Percentiles rank a stretch among this genome's conserved stretches.
These are phyloP conservation scores for Laupala kohalensis DNA, from an alignment of 1,140 invertebrate genomes.

Conservation along the genomic window DNA sequence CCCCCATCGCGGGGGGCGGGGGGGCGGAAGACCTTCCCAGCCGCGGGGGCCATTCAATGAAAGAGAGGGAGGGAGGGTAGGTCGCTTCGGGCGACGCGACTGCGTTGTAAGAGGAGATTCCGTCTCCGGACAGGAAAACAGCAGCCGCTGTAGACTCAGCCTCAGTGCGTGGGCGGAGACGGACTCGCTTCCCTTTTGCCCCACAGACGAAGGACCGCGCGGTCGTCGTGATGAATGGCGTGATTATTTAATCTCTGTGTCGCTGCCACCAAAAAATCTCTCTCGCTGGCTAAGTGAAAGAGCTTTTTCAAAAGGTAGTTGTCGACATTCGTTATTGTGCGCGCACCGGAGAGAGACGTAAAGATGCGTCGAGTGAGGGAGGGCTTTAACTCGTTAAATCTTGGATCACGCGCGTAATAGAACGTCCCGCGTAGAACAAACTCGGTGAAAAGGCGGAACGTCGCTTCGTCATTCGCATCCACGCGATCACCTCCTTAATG, in stretches of 20 bases:
- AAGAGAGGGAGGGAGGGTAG: slow-evolving; percentile 1
- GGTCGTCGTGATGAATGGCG: background rate
- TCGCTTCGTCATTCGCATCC: too few relatives aligned
- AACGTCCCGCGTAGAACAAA: background rate
- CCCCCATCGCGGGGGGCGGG: slow-evolving; percentile 1
- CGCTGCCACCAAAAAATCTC: background rate
- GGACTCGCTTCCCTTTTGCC: too few relatives aligned
- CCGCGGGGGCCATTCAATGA: slow-evolving; percentile 1
- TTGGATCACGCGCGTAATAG: background rate
- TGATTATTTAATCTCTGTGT: background rate
- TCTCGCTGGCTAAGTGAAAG: background rate
- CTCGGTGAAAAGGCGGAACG: background rate
- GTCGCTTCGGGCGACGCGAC: background rate
- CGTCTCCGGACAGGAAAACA: background rate
- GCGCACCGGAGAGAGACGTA: background rate
- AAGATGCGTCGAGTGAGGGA: background rate
- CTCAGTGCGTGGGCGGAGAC: too few relatives aligned
- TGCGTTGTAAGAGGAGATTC: background rate
- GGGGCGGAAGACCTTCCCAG: background rate
- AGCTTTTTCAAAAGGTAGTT: background rate
- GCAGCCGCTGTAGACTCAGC: background rate
- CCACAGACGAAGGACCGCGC: too few relatives aligned
- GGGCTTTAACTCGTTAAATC: background rate
- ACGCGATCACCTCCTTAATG: too few relatives aligned
- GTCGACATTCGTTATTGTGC: background rate